These are phyloP conservation scores for Gari tellinella DNA, from an alignment of 2,888 invertebrate species.

Conservation along the genomic window DNA sequence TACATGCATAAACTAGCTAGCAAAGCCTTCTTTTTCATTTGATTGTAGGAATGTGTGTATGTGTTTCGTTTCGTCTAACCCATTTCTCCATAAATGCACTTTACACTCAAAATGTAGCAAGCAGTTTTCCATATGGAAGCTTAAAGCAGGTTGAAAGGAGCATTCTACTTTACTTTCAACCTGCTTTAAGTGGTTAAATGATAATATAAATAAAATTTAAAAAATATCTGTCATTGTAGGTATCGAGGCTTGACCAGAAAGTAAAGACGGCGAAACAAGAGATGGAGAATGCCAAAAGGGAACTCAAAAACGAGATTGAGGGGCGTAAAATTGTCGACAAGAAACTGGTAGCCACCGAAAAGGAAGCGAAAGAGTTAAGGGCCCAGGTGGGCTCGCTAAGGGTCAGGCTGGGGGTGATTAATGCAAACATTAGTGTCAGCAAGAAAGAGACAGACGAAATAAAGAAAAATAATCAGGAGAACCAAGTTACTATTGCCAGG, in stretches of 20 bases:
- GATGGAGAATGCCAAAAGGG: slow-evolving; percentile 41
- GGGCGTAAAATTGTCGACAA: slow-evolving; percentile 37
- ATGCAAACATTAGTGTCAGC: slow-evolving; percentile 54
- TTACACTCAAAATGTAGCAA: too few species aligned
- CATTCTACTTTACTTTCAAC: too few species aligned
- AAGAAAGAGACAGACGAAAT: slow-evolving; percentile 49
- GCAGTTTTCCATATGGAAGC: too few species aligned
- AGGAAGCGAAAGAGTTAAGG: slow-evolving; percentile 42
- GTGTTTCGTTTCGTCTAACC: too few species aligned
- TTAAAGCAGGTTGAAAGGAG: too few species aligned
- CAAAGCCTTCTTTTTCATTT: too few species aligned
- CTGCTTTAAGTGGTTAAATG: too few species aligned
- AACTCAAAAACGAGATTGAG: slow-evolving; percentile 43
- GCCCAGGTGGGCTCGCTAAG: slow-evolving; percentile 32
- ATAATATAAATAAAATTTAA: too few species aligned
- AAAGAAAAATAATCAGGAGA: slow-evolving; percentile 41
- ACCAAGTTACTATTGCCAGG: slow-evolving; percentile 53
- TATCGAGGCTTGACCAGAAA: slow-evolving; percentile 42
- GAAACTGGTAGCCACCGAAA: slow-evolving; percentile 33
- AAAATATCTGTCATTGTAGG: too few species aligned
- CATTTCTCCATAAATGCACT: too few species aligned
- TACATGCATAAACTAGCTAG: too few species aligned
- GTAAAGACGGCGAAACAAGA: slow-evolving; percentile 29
- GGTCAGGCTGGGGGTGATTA: slow-evolving; percentile 52
- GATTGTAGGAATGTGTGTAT: too few species aligned